Evolutionary conservation across 2,113 vertebrate species (phyloP).

Genomic region (Paratilapia polleni): DNA sequence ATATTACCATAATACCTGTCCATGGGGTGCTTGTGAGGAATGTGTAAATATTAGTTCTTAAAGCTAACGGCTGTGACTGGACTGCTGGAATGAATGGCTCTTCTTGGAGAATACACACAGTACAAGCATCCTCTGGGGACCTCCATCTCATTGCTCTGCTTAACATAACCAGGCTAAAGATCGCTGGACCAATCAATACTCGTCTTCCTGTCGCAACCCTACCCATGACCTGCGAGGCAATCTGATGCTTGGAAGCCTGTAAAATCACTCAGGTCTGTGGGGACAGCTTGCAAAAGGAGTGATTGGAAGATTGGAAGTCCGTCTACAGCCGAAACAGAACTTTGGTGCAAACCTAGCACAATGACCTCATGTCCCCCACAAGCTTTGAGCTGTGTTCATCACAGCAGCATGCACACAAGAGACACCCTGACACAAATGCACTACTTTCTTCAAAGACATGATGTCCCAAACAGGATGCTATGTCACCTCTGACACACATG

Average conservation of each 20-base stretch:
- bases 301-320: conserved; percentile 12
- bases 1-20: conserved; percentile 41
- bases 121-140: conserved; percentile 6
- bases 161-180: conserved; percentile 37
- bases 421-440: background rate
- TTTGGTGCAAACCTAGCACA: background rate
- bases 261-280: conserved; percentile 29
- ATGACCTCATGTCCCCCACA: conserved; percentile 19
- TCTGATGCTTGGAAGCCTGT: background rate
- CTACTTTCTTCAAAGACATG: background rate
- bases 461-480: background rate
- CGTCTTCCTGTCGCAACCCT: conserved; percentile 6
- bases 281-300: conserved; percentile 23
- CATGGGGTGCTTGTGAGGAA: conserved; percentile 1
- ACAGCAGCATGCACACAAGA: background rate
- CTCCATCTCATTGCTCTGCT: conserved; percentile 7
- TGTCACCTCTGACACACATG: background rate
- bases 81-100: conserved; percentile 16
- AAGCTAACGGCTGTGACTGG: background rate
- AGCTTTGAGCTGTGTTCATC: conserved; percentile 14
- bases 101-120: background rate
- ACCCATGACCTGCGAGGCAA: conserved; percentile 21
- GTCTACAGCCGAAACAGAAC: conserved; percentile 1
- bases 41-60: conserved; percentile 32
- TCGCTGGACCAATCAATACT: conserved; percentile 52